Conservation (phyloP, 64 coral and sea anemone genomes). For the Platygyra sinensis region DNA sequence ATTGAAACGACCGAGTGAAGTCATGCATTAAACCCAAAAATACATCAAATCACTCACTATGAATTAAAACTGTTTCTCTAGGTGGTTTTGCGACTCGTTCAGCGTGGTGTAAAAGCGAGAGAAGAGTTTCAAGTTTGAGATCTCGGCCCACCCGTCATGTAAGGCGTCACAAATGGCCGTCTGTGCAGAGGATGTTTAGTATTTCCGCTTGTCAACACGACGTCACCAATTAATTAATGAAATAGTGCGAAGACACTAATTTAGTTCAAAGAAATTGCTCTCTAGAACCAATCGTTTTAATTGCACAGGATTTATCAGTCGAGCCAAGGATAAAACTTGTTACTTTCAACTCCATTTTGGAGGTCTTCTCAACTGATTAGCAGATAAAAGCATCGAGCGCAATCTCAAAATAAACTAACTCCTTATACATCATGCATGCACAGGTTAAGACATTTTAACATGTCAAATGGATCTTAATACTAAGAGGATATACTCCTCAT, state of each 20-base stretch:
- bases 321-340: background rate
- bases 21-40: background rate
- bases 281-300: background rate
- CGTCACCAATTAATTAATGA: conserved; percentile 55
- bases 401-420: background rate
- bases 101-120: background rate
- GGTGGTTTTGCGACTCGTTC: background rate
- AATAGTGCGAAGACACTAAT: conserved; percentile 12
- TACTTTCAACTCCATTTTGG: background rate
- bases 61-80: conserved; percentile 22
- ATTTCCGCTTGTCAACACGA: conserved; percentile 52
- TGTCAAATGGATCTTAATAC: conserved; percentile 5
- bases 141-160: conserved; percentile 12
- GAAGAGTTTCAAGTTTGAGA: background rate
- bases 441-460: background rate
- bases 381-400: background rate
- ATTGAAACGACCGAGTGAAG: background rate
- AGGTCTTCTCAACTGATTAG: conserved; percentile 3
- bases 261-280: conserved; percentile 18
- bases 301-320: background rate
- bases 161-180: conserved; percentile 46
- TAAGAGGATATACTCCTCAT: conserved; percentile 7
- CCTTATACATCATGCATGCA: background rate
- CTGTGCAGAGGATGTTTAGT: conserved; percentile 35
- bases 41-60: conserved; percentile 2